Conservation (phyloP, 1,140 invertebrate genomes). For the Kradibia gibbosae region DNA sequence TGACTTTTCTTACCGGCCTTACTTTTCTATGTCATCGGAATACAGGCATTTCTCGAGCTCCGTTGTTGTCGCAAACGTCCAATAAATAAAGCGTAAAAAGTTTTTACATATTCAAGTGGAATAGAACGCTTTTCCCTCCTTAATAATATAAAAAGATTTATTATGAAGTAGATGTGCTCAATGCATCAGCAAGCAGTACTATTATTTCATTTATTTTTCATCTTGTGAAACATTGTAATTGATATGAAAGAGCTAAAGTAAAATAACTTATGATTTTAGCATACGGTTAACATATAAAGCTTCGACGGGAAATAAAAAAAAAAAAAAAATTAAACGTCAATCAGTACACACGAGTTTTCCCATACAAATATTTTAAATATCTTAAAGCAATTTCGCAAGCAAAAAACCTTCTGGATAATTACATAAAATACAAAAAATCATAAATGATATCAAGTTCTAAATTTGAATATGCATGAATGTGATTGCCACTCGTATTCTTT, state of each 20-base stretch:
- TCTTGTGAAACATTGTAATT: not conserved
- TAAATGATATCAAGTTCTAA: not conserved
- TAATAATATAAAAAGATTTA: not conserved
- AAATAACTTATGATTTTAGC: not conserved
- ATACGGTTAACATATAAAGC: not conserved
- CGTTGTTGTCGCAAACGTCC: too few relatives aligned
- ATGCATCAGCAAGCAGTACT: not conserved
- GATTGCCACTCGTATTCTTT: not conserved
- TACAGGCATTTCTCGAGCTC: too few relatives aligned
- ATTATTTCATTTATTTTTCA: not conserved
- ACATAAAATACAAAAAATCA: not conserved
- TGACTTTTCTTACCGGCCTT: too few relatives aligned
- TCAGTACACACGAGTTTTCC: not conserved
- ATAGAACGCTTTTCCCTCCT: too few relatives aligned
- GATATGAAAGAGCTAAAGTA: not conserved
- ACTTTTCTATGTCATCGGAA: too few relatives aligned
- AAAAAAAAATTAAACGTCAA: not conserved
- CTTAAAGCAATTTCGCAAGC: not conserved
- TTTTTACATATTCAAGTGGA: too few relatives aligned
- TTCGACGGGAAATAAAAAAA: too few relatives aligned
- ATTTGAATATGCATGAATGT: not conserved
- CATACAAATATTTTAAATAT: not conserved
- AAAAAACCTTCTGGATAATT: not conserved
- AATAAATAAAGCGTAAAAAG: too few relatives aligned
- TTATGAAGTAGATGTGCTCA: not conserved